Conservation (phyloP, 2,797 vertebrate species). For the Gymnodraco acuticeps region DNA sequence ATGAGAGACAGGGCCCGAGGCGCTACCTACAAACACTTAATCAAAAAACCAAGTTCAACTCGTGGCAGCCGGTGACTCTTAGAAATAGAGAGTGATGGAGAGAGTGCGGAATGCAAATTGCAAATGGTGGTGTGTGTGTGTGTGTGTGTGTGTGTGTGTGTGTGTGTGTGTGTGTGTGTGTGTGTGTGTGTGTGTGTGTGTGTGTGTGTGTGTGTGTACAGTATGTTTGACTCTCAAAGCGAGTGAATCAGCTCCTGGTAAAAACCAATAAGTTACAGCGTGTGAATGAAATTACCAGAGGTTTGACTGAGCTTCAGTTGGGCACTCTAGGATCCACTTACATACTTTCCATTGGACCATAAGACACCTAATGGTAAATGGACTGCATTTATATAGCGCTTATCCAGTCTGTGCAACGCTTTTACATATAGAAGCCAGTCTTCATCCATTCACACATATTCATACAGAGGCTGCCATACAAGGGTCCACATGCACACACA, state of each 20-base stretch:
- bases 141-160: background rate
- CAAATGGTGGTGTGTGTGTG: conserved; percentile 57
- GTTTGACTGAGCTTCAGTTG: conserved; percentile 13
- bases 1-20: conserved; percentile 78
- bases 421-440: too few relatives aligned
- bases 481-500: too few relatives aligned
- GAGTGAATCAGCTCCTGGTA: conserved; percentile 43
- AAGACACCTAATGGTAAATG: background rate
- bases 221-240: conserved; percentile 35
- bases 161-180: background rate
- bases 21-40: conserved; percentile 86
- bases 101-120: conserved; percentile 80
- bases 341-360: background rate
- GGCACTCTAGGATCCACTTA: background rate
- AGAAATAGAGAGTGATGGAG: conserved; percentile 76
- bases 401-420: too few relatives aligned
- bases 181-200: conserved; percentile 13
- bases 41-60: conserved; percentile 85
- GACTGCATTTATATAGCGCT: too few relatives aligned
- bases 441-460: too few relatives aligned
- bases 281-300: conserved; percentile 34
- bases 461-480: too few relatives aligned
- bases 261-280: conserved; percentile 46
- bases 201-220: conserved; percentile 17
- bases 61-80: conserved; percentile 72